These are phyloP conservation scores for Enchytraeus crypticus DNA, from an alignment of 2,888 invertebrate genomes.

Conservation along the genomic window DNA sequence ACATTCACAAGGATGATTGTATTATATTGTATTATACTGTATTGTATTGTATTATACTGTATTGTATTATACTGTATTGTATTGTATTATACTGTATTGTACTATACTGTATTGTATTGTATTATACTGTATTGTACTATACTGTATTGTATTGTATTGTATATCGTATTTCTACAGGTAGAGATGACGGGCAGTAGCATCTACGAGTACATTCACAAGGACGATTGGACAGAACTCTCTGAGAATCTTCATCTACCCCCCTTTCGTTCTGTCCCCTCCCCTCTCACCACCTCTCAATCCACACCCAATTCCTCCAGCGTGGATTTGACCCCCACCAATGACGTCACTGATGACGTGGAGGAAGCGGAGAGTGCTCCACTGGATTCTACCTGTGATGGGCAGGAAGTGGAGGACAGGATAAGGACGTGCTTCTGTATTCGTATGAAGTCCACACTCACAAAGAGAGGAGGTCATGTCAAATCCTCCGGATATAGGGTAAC, in stretches of 20 bases:
- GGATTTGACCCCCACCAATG: no score
- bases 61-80: no score
- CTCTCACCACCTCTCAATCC: not conserved
- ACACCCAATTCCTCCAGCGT: not conserved
- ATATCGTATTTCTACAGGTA: constrained; percentile 66
- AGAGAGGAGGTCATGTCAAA: constrained; percentile 68
- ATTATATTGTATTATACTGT: no score
- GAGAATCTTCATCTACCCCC: constrained; percentile 57
- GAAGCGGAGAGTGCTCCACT: no score
- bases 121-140: no score
- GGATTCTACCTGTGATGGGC: no score
- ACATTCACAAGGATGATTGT: constrained; percentile 90
- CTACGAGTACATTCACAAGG: constrained; percentile 93
- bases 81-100: no score
- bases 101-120: no score
- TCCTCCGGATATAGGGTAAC: constrained; percentile 46
- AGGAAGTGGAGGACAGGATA: no score
- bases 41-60: no score
- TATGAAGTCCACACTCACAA: constrained; percentile 95
- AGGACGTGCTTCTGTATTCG: constrained; percentile 63
- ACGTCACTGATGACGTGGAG: no score
- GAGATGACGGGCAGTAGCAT: constrained; percentile 99
- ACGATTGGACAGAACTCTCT: constrained; percentile 88
- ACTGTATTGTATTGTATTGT: no score
- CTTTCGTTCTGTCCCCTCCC: not conserved